phyloP scores from a whole-genome alignment of 2,797 vertebrate genomes.

The Spinibarbus caldwelli region DNA sequence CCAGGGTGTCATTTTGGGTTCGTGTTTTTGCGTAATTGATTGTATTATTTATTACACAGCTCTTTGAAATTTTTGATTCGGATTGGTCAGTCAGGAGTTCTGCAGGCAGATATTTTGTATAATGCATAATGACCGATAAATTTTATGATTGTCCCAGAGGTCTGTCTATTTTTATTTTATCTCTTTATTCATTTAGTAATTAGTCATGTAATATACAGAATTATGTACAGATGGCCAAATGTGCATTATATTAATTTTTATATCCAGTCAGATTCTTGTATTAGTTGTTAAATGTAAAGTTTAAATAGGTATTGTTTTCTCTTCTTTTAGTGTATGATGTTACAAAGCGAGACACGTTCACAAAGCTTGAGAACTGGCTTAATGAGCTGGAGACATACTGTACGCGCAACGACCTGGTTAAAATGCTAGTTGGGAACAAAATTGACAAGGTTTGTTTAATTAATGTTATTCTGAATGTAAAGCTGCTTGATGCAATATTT shows the following conservation, averaged over 20 bases:
- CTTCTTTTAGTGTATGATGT: conserved; percentile 90
- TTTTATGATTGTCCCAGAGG: not conserved
- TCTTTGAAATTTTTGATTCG: not conserved
- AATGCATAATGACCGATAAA: no score
- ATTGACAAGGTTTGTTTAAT: conserved; percentile 92
- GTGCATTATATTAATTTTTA: not conserved
- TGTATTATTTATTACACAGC: not conserved
- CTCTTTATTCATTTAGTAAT: not conserved
- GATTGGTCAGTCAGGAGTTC: not conserved
- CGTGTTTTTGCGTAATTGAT: conserved; percentile 54
- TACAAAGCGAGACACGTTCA: conserved; percentile 93
- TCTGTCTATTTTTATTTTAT: not conserved
- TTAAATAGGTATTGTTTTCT: not conserved
- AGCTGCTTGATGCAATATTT: not conserved
- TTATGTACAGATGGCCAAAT: not conserved
- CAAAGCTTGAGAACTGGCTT: conserved; percentile 96
- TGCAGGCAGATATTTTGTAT: not conserved
- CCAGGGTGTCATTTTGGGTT: conserved; percentile 97
- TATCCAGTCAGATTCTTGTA: not conserved
- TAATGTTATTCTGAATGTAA: not conserved
- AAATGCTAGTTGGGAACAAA: conserved; percentile 99
- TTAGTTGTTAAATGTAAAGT: not conserved
- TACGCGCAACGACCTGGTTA: conserved; percentile 97
- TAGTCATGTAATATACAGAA: not conserved
- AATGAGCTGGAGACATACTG: conserved; percentile 98